phyloP scores from a whole-genome alignment of 2,888 invertebrate genomes.

The Lasioglossum leucozonium region DNA sequence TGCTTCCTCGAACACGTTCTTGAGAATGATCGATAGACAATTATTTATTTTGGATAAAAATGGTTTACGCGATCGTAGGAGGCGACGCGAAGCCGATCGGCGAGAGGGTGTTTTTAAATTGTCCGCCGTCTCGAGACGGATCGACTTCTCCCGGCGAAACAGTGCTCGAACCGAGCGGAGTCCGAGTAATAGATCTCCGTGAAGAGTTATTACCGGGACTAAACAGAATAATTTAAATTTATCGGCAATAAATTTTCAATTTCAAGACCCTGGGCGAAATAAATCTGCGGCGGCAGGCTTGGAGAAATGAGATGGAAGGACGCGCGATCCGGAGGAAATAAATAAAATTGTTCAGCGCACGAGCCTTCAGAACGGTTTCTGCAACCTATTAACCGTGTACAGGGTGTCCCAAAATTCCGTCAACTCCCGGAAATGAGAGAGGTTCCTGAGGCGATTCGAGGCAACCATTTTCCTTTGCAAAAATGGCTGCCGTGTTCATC shows the following conservation, averaged over 20 bases:
- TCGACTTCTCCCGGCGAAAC: neutral
- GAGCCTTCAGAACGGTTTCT: neutral
- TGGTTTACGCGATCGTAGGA: too few relatives aligned
- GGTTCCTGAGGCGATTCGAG: too few relatives aligned
- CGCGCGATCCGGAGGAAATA: neutral
- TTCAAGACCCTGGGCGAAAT: neutral
- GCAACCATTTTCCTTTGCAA: too few relatives aligned
- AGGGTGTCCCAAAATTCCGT: too few relatives aligned
- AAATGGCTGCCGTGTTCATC: too few relatives aligned
- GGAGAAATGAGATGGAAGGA: conserved; percentile 4
- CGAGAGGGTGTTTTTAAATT: neutral
- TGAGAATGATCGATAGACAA: too few relatives aligned
- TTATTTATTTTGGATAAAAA: too few relatives aligned
- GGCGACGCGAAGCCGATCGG: neutral
- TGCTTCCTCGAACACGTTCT: too few relatives aligned
- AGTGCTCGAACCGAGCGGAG: neutral
- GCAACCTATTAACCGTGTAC: neutral
- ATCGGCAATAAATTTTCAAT: conserved; percentile 14
- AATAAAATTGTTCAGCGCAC: neutral
- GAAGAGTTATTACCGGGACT: neutral
- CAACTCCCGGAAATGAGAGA: too few relatives aligned
- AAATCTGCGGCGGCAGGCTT: neutral
- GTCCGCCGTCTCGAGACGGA: neutral
- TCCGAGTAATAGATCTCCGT: neutral
- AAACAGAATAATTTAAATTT: conserved; percentile 8